Percentiles rank a stretch among this genome's conserved stretches.
These are phyloP conservation scores for Diorhabda elongata DNA, from an alignment of 1,140 invertebrate species.

Conservation along the genomic window DNA sequence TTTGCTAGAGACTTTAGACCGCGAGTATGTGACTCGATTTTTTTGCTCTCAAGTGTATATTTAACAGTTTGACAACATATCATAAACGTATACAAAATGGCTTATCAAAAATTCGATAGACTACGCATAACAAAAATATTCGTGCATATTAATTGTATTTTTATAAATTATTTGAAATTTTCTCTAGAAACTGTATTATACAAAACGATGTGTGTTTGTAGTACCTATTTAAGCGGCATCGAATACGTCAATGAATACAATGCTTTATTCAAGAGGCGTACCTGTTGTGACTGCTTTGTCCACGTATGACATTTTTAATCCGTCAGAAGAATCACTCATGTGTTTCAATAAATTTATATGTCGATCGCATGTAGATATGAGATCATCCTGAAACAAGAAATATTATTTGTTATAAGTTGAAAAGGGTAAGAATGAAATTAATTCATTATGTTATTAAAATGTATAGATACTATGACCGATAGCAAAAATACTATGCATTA, in stretches of 20 bases:
- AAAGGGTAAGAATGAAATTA: background rate
- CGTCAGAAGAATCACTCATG: conserved; percentile 44
- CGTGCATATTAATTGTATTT: background rate
- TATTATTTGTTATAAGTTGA: background rate
- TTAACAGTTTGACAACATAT: too few relatives aligned
- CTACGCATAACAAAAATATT: background rate
- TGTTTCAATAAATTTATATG: conserved; percentile 39
- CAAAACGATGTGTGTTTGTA: background rate
- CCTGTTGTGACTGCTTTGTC: conserved; percentile 37
- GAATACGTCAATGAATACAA: background rate
- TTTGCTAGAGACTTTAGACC: too few relatives aligned
- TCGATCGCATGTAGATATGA: conserved; percentile 62
- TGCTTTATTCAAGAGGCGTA: conserved; percentile 22
- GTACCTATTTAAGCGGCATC: background rate
- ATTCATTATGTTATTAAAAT: background rate
- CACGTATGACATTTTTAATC: conserved; percentile 31
- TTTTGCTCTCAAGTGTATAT: too few relatives aligned
- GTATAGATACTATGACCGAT: background rate
- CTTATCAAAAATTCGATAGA: too few relatives aligned
- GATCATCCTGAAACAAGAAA: conserved; percentile 61
- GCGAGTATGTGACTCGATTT: too few relatives aligned
- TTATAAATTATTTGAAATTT: background rate
- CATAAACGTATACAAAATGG: too few relatives aligned
- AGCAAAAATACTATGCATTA: background rate
- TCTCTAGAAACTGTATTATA: background rate